Base-by-base conservation (phyloP, 2,113 vertebrate species). In the Microcebus jonahi region DNA sequence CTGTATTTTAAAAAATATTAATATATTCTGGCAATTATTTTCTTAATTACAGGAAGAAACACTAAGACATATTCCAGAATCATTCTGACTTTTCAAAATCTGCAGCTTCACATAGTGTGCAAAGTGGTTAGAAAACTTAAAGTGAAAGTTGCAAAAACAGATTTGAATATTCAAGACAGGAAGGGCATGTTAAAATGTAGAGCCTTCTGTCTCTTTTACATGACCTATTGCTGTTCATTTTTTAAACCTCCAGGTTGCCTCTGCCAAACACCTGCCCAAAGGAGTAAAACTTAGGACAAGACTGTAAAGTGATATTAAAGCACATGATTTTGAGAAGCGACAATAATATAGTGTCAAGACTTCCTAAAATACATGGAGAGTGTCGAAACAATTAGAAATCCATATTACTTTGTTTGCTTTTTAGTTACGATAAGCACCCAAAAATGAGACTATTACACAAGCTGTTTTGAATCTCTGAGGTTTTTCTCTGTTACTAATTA, bases 401-500 rank as follows among this genome's bases (percentile, higher is more conserved):
- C 50, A 68, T 21, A 83, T 81, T 53, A 65, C n/a, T 91, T 85
- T 91, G 81, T 94, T 97, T 93, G 39, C 65, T 95, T 96, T 97
- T 95, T 88, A 95, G 91, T 95, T 95, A 93, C 0, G 1, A 95
- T 92, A 94, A 96, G 84, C 90, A 94, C 93, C 95, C 90, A 92
- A 96, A 94, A 76, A 88, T 29, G 14, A 89, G 86, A 88, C 84
- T 91, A 93, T 92, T 94, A 97, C 31, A 93, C 94, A 97, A 79
- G 84, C 87, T 96, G 84, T 88, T 95, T 94, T 81, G 76, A 90
- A 53, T 88, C 96, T 97, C 98, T 90, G n/a, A 77, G 97, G 88
- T 53, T 89, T 95, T 97, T 82, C 73, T 87, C 94, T 91, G 79
- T 3, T 21, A 7, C 88, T 93, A 93, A 98, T 96, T 97, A 97